Base-by-base conservation (phyloP, 2,888 invertebrate genomes). In the Laspeyria flexula region DNA sequence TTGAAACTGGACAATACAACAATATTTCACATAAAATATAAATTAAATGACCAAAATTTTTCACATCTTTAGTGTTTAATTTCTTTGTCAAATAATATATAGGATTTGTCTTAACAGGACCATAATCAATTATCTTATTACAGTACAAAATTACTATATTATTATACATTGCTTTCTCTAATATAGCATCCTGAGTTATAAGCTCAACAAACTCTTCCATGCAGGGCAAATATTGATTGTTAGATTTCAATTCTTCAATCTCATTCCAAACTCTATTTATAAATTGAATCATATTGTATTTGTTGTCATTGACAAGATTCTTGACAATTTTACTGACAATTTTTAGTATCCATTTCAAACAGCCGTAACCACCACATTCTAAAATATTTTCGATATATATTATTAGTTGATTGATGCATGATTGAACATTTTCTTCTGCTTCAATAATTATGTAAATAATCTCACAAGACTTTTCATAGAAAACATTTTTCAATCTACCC, bases 331-430 rank as follows among this genome's bases (percentile, higher is more conserved):
- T 70, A 54, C 86, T 85, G 5, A 82, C 68, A 25, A 91, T 86
- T 61, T 79, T 83, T 25, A 93, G 60, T 31, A 90, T 80, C 81
- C 85, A 86, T 70, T 83, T 81, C 0, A 93, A 57, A 49, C 90
- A 91, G 0, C 88, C 89, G 71, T 89, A 86, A 1, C 93, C 93
- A 40, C 93, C 93, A 66, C 88, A 84, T 66, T 92, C 90, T 30
- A 86, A 59, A 3, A 87, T 75, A 54, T 79, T 80, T 48, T 86
- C 79, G 44, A 88, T 64, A 57, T 77, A 87, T 43, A 71, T 57
- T 34, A 85, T 55, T 29, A 88, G 52, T 31, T 73, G 58, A 50
- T 69, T 50, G 1, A 73, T 21, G 71, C 40, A 59, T 11, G 4
- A 0, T 12, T 73, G 46, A 41, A 29, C 46, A 40, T 62, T 41